phyloP scores from a whole-genome alignment of 2,888 invertebrate genomes.

The Venusia cambrica region DNA sequence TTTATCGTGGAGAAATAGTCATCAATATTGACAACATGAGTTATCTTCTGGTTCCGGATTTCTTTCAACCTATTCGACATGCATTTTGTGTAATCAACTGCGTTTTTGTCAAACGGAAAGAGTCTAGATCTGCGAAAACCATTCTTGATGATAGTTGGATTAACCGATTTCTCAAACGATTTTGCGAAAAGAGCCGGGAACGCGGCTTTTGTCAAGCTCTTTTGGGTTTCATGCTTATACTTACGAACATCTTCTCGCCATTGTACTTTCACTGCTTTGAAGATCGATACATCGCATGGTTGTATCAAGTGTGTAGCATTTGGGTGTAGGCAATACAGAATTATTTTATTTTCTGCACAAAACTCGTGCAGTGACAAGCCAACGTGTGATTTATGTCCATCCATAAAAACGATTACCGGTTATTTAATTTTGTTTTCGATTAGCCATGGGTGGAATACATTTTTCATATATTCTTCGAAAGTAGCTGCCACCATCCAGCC shows the following conservation, averaged over 20 bases:
- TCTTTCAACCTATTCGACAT: conserved; percentile 10
- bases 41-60: conserved; percentile 7
- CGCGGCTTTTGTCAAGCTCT: conserved; percentile 10
- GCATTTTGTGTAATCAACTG: conserved; percentile 19
- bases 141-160: conserved; percentile 13
- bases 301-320: conserved; percentile 38
- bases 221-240: conserved; percentile 8
- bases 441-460: conserved; percentile 14
- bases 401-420: conserved; percentile 22
- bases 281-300: conserved; percentile 32
- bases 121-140: conserved; percentile 22
- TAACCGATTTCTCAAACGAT: conserved; percentile 10
- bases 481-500: conserved; percentile 36
- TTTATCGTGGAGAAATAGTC: conserved; percentile 7
- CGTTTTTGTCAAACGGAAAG: conserved; percentile 21
- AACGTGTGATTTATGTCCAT: conserved; percentile 30
- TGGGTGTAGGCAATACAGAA: conserved; percentile 30
- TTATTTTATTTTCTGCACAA: conserved; percentile 29
- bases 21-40: conserved; percentile 6
- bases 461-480: conserved; percentile 30
- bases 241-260: conserved; percentile 11
- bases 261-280: conserved; percentile 9
- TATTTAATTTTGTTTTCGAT: conserved; percentile 16
- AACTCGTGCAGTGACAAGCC: conserved; percentile 26
- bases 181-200: conserved; percentile 13